A percentile compares a stretch with the other conserved stretches of the same genome.
Conservation (phyloP, 2,888 invertebrate genomes). For the Laspeyria flexula region DNA sequence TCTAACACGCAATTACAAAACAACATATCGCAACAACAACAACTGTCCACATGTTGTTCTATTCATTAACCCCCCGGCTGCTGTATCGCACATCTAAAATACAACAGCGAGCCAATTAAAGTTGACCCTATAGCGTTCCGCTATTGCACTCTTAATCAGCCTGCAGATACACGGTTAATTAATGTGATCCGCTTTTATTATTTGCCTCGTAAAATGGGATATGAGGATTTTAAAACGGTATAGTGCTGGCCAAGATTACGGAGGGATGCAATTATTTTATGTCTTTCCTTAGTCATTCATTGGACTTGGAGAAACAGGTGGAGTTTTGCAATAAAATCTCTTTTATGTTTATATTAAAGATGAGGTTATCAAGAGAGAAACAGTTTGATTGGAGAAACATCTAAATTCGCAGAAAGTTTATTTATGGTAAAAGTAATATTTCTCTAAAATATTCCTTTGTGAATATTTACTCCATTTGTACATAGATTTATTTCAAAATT, state of each 20-base stretch:
- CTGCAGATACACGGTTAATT: conserved; percentile 81
- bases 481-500: too few species aligned
- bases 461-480: too few species aligned
- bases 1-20: conserved; percentile 70
- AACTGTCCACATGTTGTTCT: conserved; percentile 78
- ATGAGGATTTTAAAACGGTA: conserved; percentile 49
- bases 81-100: conserved; percentile 81
- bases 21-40: conserved; percentile 68
- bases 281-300: neutral
- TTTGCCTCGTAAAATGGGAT: conserved; percentile 63
- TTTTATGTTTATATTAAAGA: too few species aligned
- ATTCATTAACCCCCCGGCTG: conserved; percentile 72
- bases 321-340: neutral
- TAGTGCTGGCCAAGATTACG: conserved; percentile 9
- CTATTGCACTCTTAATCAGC: conserved; percentile 83
- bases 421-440: too few species aligned
- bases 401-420: too few species aligned
- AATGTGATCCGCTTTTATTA: conserved; percentile 80
- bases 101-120: conserved; percentile 78
- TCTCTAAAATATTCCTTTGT: too few species aligned
- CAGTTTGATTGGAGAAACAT: too few species aligned
- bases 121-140: conserved; percentile 77
- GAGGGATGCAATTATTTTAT: neutral
- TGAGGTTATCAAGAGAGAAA: too few species aligned
- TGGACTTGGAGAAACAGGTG: neutral